Conservation (phyloP, 2,113 vertebrate species). For the Azemiops feae region DNA sequence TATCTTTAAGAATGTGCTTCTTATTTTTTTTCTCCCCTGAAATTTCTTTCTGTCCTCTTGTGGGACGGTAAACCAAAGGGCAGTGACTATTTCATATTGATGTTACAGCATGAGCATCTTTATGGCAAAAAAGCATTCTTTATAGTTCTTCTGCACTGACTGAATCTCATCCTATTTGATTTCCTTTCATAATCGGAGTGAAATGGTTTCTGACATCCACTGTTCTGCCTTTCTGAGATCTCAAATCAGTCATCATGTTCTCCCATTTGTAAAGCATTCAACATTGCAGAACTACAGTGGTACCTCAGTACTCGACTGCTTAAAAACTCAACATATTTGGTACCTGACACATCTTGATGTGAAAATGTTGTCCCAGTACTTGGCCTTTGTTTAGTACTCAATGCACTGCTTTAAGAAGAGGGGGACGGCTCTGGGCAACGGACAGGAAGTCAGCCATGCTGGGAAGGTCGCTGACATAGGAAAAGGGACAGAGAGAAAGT, state of each 20-base stretch:
- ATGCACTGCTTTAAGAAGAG: no score
- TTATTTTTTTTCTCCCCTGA: not conserved
- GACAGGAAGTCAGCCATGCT: no score
- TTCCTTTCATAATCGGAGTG: not conserved
- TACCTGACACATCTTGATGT: no score
- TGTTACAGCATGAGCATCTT: not conserved
- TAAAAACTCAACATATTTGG: no score
- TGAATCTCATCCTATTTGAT: not conserved
- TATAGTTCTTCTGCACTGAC: not conserved
- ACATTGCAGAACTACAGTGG: not conserved
- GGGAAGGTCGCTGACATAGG: no score
- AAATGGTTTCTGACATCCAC: not conserved
- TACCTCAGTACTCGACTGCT: no score
- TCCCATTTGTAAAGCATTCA: not conserved
- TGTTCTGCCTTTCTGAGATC: not conserved
- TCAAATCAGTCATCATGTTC: not conserved
- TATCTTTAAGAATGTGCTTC: not conserved
- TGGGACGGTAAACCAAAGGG: not conserved
- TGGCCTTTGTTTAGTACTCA: no score
- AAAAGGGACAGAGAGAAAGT: no score
- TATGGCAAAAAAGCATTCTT: not conserved
- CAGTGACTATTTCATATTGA: not conserved
- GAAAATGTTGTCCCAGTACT: no score
- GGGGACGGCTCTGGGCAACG: no score
- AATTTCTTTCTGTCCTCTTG: not conserved